Evolutionary conservation across 2,113 vertebrate genomes (phyloP), one percentile per base, ranked within the genome.

Genomic region (Verasper variegatus): DNA sequence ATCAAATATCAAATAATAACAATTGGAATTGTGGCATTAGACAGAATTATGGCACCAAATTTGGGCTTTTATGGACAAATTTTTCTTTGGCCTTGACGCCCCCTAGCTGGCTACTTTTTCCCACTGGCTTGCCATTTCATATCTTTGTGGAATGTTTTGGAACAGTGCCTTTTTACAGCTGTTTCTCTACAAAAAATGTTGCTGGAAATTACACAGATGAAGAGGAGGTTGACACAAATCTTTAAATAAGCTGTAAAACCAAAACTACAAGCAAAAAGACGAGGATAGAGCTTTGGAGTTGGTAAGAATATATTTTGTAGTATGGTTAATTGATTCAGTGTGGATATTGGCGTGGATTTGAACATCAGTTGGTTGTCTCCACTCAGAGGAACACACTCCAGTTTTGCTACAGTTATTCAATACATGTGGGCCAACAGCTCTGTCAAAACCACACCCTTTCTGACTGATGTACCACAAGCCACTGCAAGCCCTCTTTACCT

Each of bases 401-500:
- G 64, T 45, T 20, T 71, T 20, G n/a, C 27, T 52, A 42, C 31
- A 71, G 62, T 65, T 82, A 78, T 80, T 77, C 49, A 26, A 42
- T 62, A 64, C 75, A 74, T 85, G 80, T 71, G 51, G 69, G 52
- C 61, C 57, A 59, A 77, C 83, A 13, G 56, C 81, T 76, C 71
- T 80, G 75, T 74, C 21, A 45, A 61, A 80, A 71, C 86, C 89
- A 88, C 84, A 74, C 85, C 84, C 85, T 59, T 31, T 71, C 17
- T 80, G 75, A 83, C 64, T 65, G 82, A 68, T 72, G 49, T 8
- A 35, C 18, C 75, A 83, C 86, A 81, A 84, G 88, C 79, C 51
- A 24, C 76, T 82, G 79, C 88, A 88, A 42, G 88, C 60, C 83
- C 45, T 52, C 64, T 26, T 49, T 72, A 77, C 49, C 57, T 71